These are phyloP conservation scores for Apaloderma vittatum DNA, from an alignment of 2,113 vertebrate species.

Conservation along the genomic window DNA sequence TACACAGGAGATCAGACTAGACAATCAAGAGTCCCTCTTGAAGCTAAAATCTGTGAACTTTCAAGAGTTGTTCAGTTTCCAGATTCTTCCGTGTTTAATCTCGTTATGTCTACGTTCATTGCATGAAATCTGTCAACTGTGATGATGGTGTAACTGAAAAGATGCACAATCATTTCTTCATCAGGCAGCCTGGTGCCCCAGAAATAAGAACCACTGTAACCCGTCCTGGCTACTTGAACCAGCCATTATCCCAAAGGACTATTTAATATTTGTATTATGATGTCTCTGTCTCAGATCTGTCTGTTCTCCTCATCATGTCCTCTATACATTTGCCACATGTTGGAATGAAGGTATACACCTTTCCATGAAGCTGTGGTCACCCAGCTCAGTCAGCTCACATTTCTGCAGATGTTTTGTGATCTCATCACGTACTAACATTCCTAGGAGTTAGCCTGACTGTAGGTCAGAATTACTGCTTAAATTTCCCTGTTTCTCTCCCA, in stretches of 20 bases:
- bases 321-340: constrained; percentile 19
- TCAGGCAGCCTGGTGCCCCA: neutral
- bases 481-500: neutral
- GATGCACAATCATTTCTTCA: neutral
- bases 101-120: neutral
- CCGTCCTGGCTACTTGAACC: neutral
- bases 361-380: neutral
- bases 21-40: neutral
- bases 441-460: neutral
- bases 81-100: neutral
- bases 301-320: constrained; percentile 48
- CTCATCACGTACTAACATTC: constrained; percentile 22
- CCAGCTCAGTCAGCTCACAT: neutral
- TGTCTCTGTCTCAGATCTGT: neutral
- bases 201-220: neutral
- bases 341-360: neutral
- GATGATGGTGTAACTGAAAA: neutral
- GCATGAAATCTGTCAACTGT: neutral
- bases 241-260: neutral
- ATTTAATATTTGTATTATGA: neutral
- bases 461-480: neutral
- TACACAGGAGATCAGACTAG: neutral
- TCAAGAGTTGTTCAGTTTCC: neutral
- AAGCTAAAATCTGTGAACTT: neutral
- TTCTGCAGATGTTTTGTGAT: constrained; percentile 63